A percentile compares a stretch with the other conserved stretches of the same genome.
Evolutionary conservation across 92 coral and sea anemone species (phyloP).

Genomic region (Siderastrea siderea): DNA sequence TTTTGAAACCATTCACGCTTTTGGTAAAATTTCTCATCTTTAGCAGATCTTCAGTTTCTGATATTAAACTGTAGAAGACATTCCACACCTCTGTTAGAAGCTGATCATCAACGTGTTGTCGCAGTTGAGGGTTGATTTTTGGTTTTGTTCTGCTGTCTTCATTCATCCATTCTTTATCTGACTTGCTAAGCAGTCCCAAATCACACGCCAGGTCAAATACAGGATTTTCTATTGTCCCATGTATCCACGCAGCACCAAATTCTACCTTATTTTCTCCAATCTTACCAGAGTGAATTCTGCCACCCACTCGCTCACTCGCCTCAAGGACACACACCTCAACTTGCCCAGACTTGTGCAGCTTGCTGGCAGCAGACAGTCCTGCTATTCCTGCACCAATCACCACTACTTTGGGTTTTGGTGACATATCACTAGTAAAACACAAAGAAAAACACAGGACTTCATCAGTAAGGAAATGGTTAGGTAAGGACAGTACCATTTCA

Average conservation of each 20-base stretch:
- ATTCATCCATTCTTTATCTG: conserved; percentile 18
- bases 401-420: conserved; percentile 33
- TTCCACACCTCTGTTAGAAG: conserved; percentile 33
- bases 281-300: conserved; percentile 54
- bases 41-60: conserved; percentile 6
- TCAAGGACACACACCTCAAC: conserved; percentile 63
- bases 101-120: neutral
- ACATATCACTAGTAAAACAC: neutral
- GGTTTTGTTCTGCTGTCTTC: conserved; percentile 11
- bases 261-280: conserved; percentile 44
- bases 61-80: conserved; percentile 4
- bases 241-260: conserved; percentile 74
- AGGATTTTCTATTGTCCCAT: conserved; percentile 52
- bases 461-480: too few species aligned
- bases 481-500: too few species aligned
- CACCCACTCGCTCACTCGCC: conserved; percentile 69
- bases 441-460: neutral
- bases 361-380: conserved; percentile 60
- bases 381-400: conserved; percentile 73
- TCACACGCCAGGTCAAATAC: conserved; percentile 54
- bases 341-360: conserved; percentile 55
- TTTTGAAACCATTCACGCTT: too few species aligned
- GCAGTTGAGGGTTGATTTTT: neutral
- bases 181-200: neutral
- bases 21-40: conserved; percentile 10